Base-by-base conservation (phyloP, 2,888 invertebrate genomes). In the Zele albiditarsus region DNA sequence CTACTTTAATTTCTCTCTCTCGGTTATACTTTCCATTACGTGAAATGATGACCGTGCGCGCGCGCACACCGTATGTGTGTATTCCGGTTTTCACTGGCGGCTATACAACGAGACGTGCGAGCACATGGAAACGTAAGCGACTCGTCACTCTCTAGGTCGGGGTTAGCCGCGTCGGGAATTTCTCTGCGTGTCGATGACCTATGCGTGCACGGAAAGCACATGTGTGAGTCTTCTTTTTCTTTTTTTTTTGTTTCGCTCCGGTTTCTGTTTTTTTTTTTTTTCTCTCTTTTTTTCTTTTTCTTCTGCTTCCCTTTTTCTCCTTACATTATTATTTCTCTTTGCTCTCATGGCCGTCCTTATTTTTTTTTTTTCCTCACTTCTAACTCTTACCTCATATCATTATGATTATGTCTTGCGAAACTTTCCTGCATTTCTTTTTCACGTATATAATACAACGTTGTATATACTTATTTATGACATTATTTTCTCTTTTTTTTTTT, bases 81-180 rank as follows among this genome's bases (percentile, higher is more conserved):
- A 73, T 74, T 69, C 74, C 69, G 74, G 69, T 74, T 74, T 65
- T 71, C 49, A 8, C 71, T 63, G 63, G 71, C 71, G 20, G 20
- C 20, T 53, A 53, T n/a, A 53, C 63, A 71, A 71, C 71, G 63
- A 71, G 31, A 75, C 75, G 75, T 77, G 77, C 53, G 78, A 78
- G 79, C 78, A 80, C 77, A 78, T 74, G 78, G 53, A 53, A 76
- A 77, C 77, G 73, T 78, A 75, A 77, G 70, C 53, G 71, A 67
- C 66, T 70, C 75, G 78, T 75, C 76, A 78, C 78, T 81, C 79
- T 80, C 76, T 78, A 80, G 80, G 80, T 82, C 80, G 80, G 82
- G 82, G 80, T 80, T 82, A 79, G 62, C 71, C 71, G 49, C 63
- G 49, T 28, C 28, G 62, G 63, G 49, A 69, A 63, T 75, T 71